phyloP scores from a whole-genome alignment of 2,113 vertebrate species.

The Alectura lathami region DNA sequence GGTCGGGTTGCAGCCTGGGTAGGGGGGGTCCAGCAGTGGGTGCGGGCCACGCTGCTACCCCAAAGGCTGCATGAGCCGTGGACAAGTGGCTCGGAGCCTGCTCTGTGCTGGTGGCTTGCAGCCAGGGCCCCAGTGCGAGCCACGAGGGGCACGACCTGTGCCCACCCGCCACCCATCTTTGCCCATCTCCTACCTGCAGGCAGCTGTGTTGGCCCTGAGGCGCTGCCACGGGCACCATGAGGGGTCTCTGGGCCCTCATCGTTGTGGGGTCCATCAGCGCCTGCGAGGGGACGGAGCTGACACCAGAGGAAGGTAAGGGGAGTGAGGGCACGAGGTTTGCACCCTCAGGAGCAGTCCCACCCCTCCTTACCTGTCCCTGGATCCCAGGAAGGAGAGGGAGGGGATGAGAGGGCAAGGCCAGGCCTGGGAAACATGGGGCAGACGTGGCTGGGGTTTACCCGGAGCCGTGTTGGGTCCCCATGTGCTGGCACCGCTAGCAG shows the following conservation, averaged over 20 bases:
- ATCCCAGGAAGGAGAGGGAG: background rate
- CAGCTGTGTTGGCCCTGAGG: background rate
- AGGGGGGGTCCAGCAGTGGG: background rate
- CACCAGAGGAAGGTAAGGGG: background rate
- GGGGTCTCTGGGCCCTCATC: constrained; percentile 38
- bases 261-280: constrained; percentile 18
- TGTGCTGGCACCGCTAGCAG: background rate
- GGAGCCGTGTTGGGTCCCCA: background rate
- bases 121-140: background rate
- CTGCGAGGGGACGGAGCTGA: constrained; percentile 34
- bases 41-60: background rate
- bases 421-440: rapidly evolving
- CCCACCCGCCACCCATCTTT: background rate
- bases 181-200: background rate
- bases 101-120: background rate
- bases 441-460: background rate
- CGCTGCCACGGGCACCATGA: constrained; percentile 33
- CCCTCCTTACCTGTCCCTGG: background rate
- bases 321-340: rapidly evolving
- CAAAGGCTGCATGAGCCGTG: rapidly evolving
- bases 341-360: background rate
- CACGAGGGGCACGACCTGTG: rapidly evolving
- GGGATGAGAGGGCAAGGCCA: background rate
- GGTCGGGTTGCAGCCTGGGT: background rate
- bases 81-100: background rate